phyloP scores from a whole-genome alignment of 2,797 vertebrate species.

The Melanogrammus aeglefinus region DNA sequence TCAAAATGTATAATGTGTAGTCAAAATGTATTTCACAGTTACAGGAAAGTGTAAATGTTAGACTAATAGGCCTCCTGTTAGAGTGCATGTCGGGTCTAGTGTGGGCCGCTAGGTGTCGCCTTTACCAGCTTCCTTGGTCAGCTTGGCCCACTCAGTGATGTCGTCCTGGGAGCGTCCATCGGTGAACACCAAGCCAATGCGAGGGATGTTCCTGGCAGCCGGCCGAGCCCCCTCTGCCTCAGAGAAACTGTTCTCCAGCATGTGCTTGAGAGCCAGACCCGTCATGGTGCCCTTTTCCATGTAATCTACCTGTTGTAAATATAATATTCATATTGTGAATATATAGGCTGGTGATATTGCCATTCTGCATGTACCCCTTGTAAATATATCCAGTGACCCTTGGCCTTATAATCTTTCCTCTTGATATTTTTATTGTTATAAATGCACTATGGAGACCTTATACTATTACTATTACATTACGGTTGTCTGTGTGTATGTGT shows the following conservation, averaged over 20 bases:
- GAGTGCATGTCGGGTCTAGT: background rate
- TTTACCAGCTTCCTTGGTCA: constrained; percentile 89
- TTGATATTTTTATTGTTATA: too few relatives aligned
- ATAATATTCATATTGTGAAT: background rate
- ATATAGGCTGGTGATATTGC: constrained; percentile 89
- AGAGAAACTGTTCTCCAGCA: constrained; percentile 93
- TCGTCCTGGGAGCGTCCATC: constrained; percentile 97
- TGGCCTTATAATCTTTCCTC: too few relatives aligned
- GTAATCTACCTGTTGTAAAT: constrained; percentile 76
- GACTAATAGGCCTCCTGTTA: background rate
- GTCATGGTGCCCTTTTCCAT: constrained; percentile 99
- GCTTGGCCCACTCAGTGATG: constrained; percentile 88
- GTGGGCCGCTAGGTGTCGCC: background rate
- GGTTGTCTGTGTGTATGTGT: background rate
- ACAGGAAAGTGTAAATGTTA: background rate
- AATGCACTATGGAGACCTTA: too few relatives aligned
- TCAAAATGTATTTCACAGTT: background rate
- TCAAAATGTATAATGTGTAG: background rate
- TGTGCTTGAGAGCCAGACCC: constrained; percentile 89
- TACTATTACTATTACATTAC: background rate
- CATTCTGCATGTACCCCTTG: constrained; percentile 90
- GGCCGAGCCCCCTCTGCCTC: constrained; percentile 88
- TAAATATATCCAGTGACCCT: background rate
- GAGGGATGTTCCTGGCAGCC: constrained; percentile 77
- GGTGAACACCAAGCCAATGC: constrained; percentile 90